Base-by-base conservation (phyloP, 2,888 invertebrate genomes). In the Empis livida region DNA sequence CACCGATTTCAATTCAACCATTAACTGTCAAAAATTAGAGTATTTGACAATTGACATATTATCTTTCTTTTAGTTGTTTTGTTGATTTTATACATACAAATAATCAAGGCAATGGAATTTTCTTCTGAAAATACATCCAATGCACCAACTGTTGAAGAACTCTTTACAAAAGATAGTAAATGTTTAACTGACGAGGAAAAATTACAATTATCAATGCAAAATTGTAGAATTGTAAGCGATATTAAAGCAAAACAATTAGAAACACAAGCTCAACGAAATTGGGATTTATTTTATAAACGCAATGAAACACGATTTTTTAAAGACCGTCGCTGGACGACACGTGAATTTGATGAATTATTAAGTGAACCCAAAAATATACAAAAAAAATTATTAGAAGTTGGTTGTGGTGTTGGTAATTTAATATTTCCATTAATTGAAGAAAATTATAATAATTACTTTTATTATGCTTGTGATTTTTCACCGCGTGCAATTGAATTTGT, bases 391-490 rank as follows among this genome's bases (percentile, higher is more conserved):
- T 10, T 41, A n/a, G 95, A 96, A 71, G 78, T 93, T 8, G 95
- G 95, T 0, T 95, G 95, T 65, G 97, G 99, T 4, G 96, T 95
- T 10, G 99, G 99, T 0, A 99, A 99, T 71, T 86, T 97, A 65
- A 75, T 97, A 42, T 96, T 85, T 67, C 97, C 97, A 0, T 66
- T 99, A 43, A 67, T 95, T 0, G 82, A 88, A 60, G 90, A 89
- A 58, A 80, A 83, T 1, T 73, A 75, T 46, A 71, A 73, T 54
- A 76, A 79, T 54, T 77, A 81, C 55, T 84, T 80, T 62, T 76
- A 20, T 20, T 20, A 20, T 20, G 20, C 20, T 20, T 20, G 20
- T 20, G 20, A 20, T 20, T 84, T 97, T 62, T 94, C 95, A 0
- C 82, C 86, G 44, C 80, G 88, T 70, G 96, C 96, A 0, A 73